Percentiles rank a stretch among this genome's conserved stretches.
phyloP scores from a whole-genome alignment of 2,888 invertebrate species.

The Adela reaumurella region DNA sequence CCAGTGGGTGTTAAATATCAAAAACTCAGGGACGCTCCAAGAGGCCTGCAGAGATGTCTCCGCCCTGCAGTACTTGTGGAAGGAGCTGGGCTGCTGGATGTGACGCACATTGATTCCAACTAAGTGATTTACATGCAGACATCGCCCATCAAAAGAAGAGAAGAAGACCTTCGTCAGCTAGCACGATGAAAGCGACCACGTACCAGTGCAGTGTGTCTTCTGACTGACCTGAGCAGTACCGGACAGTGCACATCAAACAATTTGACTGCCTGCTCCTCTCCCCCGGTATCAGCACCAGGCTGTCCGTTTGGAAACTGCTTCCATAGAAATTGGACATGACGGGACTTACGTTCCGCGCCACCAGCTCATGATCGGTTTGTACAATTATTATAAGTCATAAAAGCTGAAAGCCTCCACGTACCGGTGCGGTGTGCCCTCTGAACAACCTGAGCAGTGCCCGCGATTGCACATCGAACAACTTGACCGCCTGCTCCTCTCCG shows the following conservation, averaged over 20 bases:
- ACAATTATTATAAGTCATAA: slow-evolving; percentile 51
- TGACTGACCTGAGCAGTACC: slow-evolving; percentile 78
- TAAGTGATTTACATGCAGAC: too few species aligned
- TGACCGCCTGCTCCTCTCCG: slow-evolving; percentile 82
- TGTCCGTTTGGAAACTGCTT: slow-evolving; percentile 81
- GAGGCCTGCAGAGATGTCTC: too few species aligned
- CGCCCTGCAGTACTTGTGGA: too few species aligned
- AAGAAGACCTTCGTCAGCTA: too few species aligned
- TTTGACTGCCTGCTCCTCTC: slow-evolving; percentile 83
- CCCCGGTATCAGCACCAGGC: slow-evolving; percentile 83
- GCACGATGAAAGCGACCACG: slow-evolving; percentile 11
- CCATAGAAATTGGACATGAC: slow-evolving; percentile 84
- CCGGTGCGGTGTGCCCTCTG: slow-evolving; percentile 76
- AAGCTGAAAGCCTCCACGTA: slow-evolving; percentile 20
- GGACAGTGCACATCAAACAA: slow-evolving; percentile 86
- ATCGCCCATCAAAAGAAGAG: too few species aligned
- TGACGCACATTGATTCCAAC: too few species aligned
- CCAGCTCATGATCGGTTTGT: slow-evolving; percentile 80
- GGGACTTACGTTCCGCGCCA: slow-evolving; percentile 75
- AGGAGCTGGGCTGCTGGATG: too few species aligned
- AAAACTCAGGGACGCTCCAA: too few species aligned
- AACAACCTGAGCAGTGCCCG: slow-evolving; percentile 81
- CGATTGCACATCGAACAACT: slow-evolving; percentile 83
- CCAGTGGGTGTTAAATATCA: too few species aligned
- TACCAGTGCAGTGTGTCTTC: slow-evolving; percentile 75